Evolutionary conservation across 2,797 vertebrate species (phyloP).

Genomic region (Acipenser transmontanus): DNA sequence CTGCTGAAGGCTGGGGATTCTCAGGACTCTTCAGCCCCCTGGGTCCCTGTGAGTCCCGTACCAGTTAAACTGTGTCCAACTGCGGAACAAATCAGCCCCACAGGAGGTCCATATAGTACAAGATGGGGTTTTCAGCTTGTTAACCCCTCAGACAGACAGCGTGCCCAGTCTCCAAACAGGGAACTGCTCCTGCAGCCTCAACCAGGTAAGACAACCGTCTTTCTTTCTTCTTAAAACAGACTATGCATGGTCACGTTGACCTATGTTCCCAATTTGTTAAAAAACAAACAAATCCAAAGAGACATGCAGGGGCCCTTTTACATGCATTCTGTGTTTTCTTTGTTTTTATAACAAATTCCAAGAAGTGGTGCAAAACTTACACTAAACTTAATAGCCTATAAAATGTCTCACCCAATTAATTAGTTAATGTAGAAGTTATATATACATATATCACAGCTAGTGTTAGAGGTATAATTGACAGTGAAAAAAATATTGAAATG

Average conservation of each 20-base stretch:
- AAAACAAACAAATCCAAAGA: too few relatives aligned
- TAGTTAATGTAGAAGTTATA: too few relatives aligned
- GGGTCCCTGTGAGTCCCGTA: conserved; percentile 39
- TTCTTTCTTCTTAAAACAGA: not conserved
- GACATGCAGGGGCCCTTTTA: too few relatives aligned
- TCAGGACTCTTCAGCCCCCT: conserved; percentile 23
- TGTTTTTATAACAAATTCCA: too few relatives aligned
- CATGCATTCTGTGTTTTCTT: too few relatives aligned
- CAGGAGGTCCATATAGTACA: conserved; percentile 47
- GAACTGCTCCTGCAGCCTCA: conserved; percentile 34
- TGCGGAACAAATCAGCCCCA: conserved; percentile 37
- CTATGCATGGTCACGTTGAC: not conserved
- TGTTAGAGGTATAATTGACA: too few relatives aligned
- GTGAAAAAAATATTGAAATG: too few relatives aligned
- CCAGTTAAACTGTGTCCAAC: conserved; percentile 47
- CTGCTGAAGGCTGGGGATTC: conserved; percentile 62
- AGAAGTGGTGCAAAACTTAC: too few relatives aligned
- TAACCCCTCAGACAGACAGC: conserved; percentile 36
- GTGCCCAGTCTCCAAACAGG: conserved; percentile 15
- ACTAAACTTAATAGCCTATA: too few relatives aligned
- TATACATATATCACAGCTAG: too few relatives aligned
- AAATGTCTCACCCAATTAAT: too few relatives aligned
- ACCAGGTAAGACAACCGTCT: conserved; percentile 30
- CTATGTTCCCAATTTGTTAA: too few relatives aligned
- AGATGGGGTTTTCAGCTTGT: conserved; percentile 61